These are phyloP conservation scores for Heliconius congener DNA, from an alignment of 1,140 invertebrate species.

Conservation along the genomic window DNA sequence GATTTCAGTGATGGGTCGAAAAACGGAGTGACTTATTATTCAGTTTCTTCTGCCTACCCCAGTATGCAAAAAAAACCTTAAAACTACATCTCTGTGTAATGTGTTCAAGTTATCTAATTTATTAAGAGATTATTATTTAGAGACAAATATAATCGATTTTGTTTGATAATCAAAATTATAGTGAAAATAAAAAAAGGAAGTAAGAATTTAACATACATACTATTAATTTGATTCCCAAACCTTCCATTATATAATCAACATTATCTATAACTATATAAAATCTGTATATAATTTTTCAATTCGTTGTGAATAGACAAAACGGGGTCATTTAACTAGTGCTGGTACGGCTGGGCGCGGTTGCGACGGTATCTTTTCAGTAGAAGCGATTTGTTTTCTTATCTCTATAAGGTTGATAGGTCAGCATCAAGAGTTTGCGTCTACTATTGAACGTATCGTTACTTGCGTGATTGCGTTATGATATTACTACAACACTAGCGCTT, in stretches of 20 bases:
- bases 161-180: background rate
- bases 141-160: background rate
- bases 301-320: background rate
- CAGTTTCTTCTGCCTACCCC: no score
- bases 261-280: background rate
- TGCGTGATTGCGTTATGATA: background rate
- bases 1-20: no score
- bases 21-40: no score
- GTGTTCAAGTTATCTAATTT: background rate
- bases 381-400: conserved; percentile 77
- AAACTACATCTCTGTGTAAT: background rate
- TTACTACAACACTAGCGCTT: no score
- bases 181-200: background rate
- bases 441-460: conserved; percentile 2
- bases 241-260: background rate
- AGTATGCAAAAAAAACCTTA: no score
- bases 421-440: conserved; percentile 44
- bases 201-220: background rate
- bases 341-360: conserved; percentile 44
- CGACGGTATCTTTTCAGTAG: conserved; percentile 61
- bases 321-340: background rate
- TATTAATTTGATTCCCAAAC: background rate
- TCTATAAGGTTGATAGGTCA: conserved; percentile 76
- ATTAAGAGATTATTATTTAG: background rate
- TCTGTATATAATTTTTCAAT: background rate